Evolutionary conservation across 2,797 vertebrate genomes (phyloP).

Genomic region (Macropodus opercularis): DNA sequence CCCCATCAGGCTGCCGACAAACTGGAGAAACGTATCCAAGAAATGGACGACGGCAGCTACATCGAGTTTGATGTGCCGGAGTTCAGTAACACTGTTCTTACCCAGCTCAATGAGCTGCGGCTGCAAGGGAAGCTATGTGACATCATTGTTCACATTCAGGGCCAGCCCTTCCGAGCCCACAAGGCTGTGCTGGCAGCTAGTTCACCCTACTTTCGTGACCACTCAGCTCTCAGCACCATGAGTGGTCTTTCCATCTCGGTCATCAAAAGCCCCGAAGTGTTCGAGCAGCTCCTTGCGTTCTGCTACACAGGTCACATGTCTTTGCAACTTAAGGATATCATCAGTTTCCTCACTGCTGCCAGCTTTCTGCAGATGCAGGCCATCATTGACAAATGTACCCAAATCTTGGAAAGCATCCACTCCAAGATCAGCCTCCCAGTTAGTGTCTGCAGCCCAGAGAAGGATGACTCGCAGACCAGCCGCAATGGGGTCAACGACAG

Average conservation of each 20-base stretch:
- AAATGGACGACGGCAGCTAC: slow-evolving; percentile 99
- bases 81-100: slow-evolving; percentile 97
- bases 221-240: slow-evolving; percentile 97
- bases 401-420: slow-evolving; percentile 97
- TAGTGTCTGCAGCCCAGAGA: slow-evolving; percentile 85
- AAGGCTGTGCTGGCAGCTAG: slow-evolving; percentile 98
- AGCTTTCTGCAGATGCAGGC: slow-evolving; percentile 99
- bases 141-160: slow-evolving; percentile 99
- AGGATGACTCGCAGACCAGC: slow-evolving; percentile 81
- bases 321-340: slow-evolving; percentile 95
- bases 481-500: slow-evolving; percentile 90
- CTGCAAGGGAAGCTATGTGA: slow-evolving; percentile 97
- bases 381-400: slow-evolving; percentile 98
- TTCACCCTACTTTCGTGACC: slow-evolving; percentile 98
- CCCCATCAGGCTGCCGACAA: slow-evolving; percentile 77
- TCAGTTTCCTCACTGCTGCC: slow-evolving; percentile 97
- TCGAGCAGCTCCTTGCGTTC: slow-evolving; percentile 96
- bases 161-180: slow-evolving; percentile 96
- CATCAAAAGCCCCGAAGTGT: slow-evolving; percentile 97
- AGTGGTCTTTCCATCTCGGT: slow-evolving; percentile 98
- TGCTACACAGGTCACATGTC: slow-evolving; percentile 99
- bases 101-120: slow-evolving; percentile 96
- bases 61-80: slow-evolving; percentile 99
- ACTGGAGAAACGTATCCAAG: slow-evolving; percentile 84
- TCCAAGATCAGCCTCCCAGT: slow-evolving; percentile 93